Percentiles rank a stretch among this genome's conserved stretches.
Evolutionary conservation across 2,113 vertebrate genomes (phyloP).

Genomic region (Hemiscyllium ocellatum): DNA sequence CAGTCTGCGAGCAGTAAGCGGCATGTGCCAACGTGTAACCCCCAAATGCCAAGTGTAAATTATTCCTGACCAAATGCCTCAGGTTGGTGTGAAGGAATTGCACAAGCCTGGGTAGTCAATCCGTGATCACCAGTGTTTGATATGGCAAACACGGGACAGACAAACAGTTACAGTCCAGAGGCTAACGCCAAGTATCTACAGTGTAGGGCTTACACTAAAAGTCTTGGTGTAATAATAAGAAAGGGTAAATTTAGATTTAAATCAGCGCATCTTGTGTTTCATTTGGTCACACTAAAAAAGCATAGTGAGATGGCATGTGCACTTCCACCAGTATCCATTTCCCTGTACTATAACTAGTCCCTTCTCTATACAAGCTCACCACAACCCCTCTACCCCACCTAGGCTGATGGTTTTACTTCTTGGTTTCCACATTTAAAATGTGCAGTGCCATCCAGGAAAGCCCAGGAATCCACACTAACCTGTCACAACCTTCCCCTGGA

Average conservation of each 20-base stretch:
- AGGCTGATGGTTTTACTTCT: too few species aligned
- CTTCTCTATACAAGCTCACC: background rate
- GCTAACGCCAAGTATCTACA: background rate
- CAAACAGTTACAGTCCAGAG: background rate
- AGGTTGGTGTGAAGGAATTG: background rate
- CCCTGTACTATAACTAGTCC: background rate
- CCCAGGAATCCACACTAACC: background rate
- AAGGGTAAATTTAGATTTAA: background rate
- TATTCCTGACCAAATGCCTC: background rate
- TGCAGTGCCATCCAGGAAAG: background rate
- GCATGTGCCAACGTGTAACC: background rate
- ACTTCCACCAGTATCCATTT: background rate
- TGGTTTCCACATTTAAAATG: background rate
- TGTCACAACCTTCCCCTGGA: background rate
- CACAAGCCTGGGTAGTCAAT: background rate
- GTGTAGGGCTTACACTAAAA: background rate
- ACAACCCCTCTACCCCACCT: too few species aligned
- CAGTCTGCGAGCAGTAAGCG: background rate
- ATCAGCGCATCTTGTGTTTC: background rate
- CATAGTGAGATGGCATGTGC: background rate
- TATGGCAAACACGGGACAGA: background rate
- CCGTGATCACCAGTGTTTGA: background rate
- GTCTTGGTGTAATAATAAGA: background rate
- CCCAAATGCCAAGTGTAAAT: background rate
- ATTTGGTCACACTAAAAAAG: background rate